A percentile compares a stretch with the other conserved stretches of the same genome.
Evolutionary conservation across 35 echinoderm and acorn worm genomes (phyloP).

Genomic region (Patiria miniata): DNA sequence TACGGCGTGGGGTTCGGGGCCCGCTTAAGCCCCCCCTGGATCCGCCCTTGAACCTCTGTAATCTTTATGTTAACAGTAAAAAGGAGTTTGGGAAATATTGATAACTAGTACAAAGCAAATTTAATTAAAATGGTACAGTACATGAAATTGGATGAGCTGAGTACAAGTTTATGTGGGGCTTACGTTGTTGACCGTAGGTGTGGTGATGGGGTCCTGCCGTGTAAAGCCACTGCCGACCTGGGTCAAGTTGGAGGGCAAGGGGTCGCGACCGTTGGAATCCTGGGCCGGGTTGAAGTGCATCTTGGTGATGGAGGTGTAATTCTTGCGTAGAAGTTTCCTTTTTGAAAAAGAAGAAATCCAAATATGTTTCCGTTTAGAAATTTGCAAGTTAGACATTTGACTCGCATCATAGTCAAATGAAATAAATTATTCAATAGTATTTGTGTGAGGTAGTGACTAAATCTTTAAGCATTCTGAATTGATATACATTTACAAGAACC

Average conservation of each 20-base stretch:
- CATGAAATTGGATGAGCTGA: not conserved
- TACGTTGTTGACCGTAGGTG: conserved; percentile 83
- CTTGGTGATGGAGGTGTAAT: conserved; percentile 93
- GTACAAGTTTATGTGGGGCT: conserved; percentile 7
- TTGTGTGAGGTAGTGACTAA: too few relatives aligned
- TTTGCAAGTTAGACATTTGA: too few relatives aligned
- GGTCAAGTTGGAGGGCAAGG: conserved; percentile 60
- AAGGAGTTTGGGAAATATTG: too few relatives aligned
- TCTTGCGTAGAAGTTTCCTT: conserved; percentile 72
- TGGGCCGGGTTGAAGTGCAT: conserved; percentile 81
- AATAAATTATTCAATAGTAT: too few relatives aligned
- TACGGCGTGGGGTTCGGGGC: too few relatives aligned
- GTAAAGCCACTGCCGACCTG: conserved; percentile 93
- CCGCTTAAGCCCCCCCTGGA: too few relatives aligned
- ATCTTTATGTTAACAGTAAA: too few relatives aligned
- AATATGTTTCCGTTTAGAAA: not conserved
- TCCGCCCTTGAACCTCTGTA: not conserved
- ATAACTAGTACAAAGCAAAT: too few relatives aligned
- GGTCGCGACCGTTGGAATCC: conserved; percentile 75
- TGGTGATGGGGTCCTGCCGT: conserved; percentile 86
- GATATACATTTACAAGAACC: too few relatives aligned
- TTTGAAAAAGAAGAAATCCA: not conserved
- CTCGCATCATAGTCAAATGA: too few relatives aligned
- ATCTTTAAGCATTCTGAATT: too few relatives aligned
- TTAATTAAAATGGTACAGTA: too few relatives aligned